Evolutionary conservation across 1,140 invertebrate genomes (phyloP), one percentile per base, ranked within the genome.

Genomic region (Plutomurus gul): DNA sequence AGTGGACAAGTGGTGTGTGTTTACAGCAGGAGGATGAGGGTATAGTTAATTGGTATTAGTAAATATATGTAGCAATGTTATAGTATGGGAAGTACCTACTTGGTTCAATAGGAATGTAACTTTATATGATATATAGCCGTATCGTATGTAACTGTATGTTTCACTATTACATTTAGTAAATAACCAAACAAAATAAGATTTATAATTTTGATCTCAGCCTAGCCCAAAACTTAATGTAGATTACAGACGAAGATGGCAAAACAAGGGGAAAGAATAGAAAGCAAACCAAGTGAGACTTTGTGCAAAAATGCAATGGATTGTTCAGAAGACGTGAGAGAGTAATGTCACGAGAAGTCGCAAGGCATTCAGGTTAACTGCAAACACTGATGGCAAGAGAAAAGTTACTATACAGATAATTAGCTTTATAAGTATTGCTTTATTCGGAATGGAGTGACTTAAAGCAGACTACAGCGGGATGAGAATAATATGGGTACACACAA

Each of bases 221-320:
- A 60, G 51, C 51, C 51, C 51, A 60, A 60, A 60, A 60, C 51
- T 60, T 60, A 56, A n/a, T n/a, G n/a, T n/a, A n/a, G n/a, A n/a
- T n/a, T n/a, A n/a, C n/a, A n/a, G n/a, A n/a, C n/a, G n/a, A n/a
- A n/a, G n/a, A 60, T 60, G 27, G 51, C 27, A 60, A 22, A 30
- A 60, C 16, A 60, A 30, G 25, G 11, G 51, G 27, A 60, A 60
- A 27, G 8, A 22, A 60, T 25, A 30, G 10, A n/a, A n/a, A n/a
- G n/a, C n/a, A 18, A 51, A 51, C 10, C 18, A 13, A 22, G 11
- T 7, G 13, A 49, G 16, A 47, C 20, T 47, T 18, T 46, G 20
- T 47, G 13, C n/a, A 51, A 11, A 51, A 51, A 51, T 51, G 3
- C 20, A n/a, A n/a, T n/a, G n/a, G n/a, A n/a, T 22, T 51, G 25